Conservation (phyloP, 2,888 invertebrate species). For the Nymphalis c-album region DNA sequence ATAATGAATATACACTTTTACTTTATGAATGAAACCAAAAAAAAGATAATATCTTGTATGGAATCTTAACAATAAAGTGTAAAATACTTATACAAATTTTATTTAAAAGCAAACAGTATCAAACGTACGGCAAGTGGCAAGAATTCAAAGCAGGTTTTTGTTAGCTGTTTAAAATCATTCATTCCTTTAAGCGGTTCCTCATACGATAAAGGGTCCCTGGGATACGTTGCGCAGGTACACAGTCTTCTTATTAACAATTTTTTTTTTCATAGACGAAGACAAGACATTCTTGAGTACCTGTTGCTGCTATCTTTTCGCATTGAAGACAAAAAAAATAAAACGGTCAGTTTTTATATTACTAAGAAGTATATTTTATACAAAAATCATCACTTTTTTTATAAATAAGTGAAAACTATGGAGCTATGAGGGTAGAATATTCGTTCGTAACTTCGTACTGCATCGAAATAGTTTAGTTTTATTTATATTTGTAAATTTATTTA, state of each 20-base stretch:
- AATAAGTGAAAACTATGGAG: too few species aligned
- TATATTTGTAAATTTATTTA: too few species aligned
- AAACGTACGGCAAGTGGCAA: conserved; percentile 26
- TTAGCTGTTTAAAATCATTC: conserved; percentile 64
- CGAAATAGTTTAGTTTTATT: background rate
- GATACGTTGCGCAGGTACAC: conserved; percentile 65
- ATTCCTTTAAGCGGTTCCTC: conserved; percentile 66
- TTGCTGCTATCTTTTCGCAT: conserved; percentile 18
- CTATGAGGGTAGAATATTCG: too few species aligned
- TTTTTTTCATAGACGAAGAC: conserved; percentile 34
- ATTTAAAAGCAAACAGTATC: conserved; percentile 29
- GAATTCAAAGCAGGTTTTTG: conserved; percentile 58
- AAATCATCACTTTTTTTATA: too few species aligned
- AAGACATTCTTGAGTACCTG: conserved; percentile 34
- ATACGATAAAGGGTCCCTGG: conserved; percentile 52
- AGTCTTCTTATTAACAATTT: conserved; percentile 42
- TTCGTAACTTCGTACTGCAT: too few species aligned
- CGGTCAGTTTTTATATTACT: background rate
- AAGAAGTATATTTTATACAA: too few species aligned
- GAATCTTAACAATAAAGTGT: conserved; percentile 6
- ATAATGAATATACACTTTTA: too few species aligned
- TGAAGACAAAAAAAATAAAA: background rate
- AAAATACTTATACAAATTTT: conserved; percentile 21
- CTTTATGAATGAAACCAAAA: background rate
- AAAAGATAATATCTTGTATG: background rate